A percentile compares a stretch with the other conserved stretches of the same genome.
Evolutionary conservation across 2,888 invertebrate species (phyloP).

Genomic region (Tenthredo scrophulariae): DNA sequence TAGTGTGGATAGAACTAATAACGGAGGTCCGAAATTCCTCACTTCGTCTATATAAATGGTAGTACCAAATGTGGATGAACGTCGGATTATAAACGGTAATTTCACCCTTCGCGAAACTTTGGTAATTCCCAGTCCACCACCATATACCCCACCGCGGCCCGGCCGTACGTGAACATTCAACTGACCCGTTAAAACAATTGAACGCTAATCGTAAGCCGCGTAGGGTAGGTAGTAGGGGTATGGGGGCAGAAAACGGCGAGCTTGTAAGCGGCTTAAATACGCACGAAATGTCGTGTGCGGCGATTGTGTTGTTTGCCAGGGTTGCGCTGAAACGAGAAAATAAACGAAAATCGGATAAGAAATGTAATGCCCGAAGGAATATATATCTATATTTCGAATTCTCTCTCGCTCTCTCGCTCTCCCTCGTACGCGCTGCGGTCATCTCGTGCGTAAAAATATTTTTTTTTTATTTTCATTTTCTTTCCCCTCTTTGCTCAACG

Average conservation of each 20-base stretch:
- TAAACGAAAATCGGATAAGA: not conserved
- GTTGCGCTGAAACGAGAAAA: not conserved
- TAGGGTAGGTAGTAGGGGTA: not conserved
- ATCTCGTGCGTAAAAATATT: not conserved
- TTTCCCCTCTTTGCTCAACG: not conserved
- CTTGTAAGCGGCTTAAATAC: constrained; percentile 49
- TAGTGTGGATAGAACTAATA: not conserved
- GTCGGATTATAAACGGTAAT: constrained; percentile 42
- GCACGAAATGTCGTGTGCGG: constrained; percentile 42
- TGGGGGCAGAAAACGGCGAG: constrained; percentile 19
- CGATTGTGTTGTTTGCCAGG: not conserved
- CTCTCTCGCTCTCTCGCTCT: not conserved
- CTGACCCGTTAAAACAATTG: constrained; percentile 52
- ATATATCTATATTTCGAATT: not conserved
- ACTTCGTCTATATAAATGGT: constrained; percentile 32
- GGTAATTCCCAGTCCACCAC: constrained; percentile 28
- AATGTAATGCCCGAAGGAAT: not conserved
- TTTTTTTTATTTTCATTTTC: not conserved
- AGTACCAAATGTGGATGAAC: constrained; percentile 26
- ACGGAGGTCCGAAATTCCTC: constrained; percentile 32
- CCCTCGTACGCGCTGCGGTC: not conserved
- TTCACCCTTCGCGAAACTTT: constrained; percentile 48
- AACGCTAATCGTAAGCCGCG: constrained; percentile 47
- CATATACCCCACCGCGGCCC: not conserved
- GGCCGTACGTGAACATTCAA: constrained; percentile 35